Base-by-base conservation (phyloP, 2,888 invertebrate species). In the Muscina levida region DNA sequence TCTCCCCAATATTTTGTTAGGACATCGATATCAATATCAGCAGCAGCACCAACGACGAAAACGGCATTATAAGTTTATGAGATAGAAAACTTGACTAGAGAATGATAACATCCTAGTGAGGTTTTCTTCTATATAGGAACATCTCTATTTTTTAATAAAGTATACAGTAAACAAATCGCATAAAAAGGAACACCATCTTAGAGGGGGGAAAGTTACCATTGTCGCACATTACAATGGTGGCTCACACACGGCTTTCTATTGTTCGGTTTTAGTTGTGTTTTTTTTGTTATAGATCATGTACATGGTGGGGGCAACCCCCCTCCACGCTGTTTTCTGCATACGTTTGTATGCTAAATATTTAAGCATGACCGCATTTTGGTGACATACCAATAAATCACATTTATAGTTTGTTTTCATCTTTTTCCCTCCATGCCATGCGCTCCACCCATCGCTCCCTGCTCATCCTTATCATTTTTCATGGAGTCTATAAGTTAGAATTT, bases 371-470 rank as follows among this genome's bases (percentile, higher is more conserved):
- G 78, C 68, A 72, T 83, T 82, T 79, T 66, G 76, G 66, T 83
- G 83, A 79, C 80, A 82, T 44, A 81, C 59, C 68, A 80, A 83
- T 83, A 83, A 82, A 83, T 83, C 82, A 80, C 77, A 79, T 77
- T 73, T 71, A 51, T 75, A 67, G 65, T 62, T 76, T 71, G 15
- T 39, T 74, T 53, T 59, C 39, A 8, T 22, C 10, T n/a, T 42
- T 22, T 37, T 39, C 31, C 46, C 8, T 48, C 19, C 59, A 15
- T 56, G 24, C 39, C n/a, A n/a, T n/a, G n/a, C n/a, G n/a, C n/a
- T n/a, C 31, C 8, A 31, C 31, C 3, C 31, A 5, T 31, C 8
- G 31, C 31, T 31, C 31, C 31, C 4, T n/a, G 4, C 31, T 31
- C 31, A 8, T 31, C 31, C 31, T 31, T 31, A 31, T 31, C 3